These are phyloP conservation scores for Endotricha flammealis DNA, from an alignment of 2,888 invertebrate genomes.

Conservation along the genomic window DNA sequence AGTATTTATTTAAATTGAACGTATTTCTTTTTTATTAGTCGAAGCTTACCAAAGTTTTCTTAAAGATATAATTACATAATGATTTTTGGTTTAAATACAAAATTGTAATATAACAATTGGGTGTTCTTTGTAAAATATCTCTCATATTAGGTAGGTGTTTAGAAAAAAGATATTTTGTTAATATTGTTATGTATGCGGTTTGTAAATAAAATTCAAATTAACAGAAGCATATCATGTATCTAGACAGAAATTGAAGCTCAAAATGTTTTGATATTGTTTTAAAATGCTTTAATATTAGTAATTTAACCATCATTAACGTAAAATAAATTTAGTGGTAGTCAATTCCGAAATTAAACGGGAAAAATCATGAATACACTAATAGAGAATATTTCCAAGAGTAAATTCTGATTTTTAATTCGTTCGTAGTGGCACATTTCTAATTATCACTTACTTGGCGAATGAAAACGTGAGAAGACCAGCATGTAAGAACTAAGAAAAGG, in stretches of 20 bases:
- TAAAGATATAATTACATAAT: constrained; percentile 20
- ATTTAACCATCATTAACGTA: not conserved
- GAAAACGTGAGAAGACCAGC: too few species aligned
- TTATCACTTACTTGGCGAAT: too few species aligned
- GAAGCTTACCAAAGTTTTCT: constrained; percentile 26
- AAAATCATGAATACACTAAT: too few species aligned
- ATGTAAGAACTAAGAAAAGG: too few species aligned
- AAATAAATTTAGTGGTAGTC: not conserved
- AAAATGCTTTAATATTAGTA: constrained; percentile 24
- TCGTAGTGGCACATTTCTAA: too few species aligned
- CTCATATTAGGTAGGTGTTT: constrained; percentile 23
- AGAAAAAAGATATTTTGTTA: constrained; percentile 46
- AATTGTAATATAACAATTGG: constrained; percentile 1
- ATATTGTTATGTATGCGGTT: constrained; percentile 51
- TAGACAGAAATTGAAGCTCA: constrained; percentile 50
- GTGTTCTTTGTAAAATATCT: constrained; percentile 3
- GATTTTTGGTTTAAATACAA: constrained; percentile 21
- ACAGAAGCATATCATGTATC: constrained; percentile 58
- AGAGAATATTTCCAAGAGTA: too few species aligned
- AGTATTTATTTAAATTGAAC: constrained; percentile 8
- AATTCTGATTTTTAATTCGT: too few species aligned
- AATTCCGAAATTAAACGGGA: too few species aligned
- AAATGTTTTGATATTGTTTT: constrained; percentile 43
- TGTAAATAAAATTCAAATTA: constrained; percentile 47
- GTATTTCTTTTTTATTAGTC: constrained; percentile 21